Conservation (phyloP, 2,888 invertebrate genomes). For the Agrotis segetum region DNA sequence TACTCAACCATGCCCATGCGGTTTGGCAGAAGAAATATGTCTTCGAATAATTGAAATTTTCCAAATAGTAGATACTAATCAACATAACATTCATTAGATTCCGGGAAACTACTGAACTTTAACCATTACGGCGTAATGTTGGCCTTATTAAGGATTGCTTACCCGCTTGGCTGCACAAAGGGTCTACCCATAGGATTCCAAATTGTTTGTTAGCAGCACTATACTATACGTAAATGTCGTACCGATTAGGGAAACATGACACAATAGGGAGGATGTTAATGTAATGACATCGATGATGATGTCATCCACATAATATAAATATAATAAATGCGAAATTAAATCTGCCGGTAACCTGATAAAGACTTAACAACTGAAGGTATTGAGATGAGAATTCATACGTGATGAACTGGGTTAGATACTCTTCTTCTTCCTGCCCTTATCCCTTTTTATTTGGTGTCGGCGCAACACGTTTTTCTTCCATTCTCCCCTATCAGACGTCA, state of each 20-base stretch:
- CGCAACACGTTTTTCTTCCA: too few relatives aligned
- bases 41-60: too few relatives aligned
- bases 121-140: not conserved
- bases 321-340: too few relatives aligned
- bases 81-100: not conserved
- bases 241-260: not conserved
- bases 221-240: not conserved
- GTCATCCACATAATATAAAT: too few relatives aligned
- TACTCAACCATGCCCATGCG: too few relatives aligned
- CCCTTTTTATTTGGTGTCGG: too few relatives aligned
- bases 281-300: not conserved
- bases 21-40: too few relatives aligned
- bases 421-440: too few relatives aligned
- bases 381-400: not conserved
- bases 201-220: not conserved
- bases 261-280: not conserved
- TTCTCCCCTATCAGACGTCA: too few relatives aligned
- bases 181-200: not conserved
- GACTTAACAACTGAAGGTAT: too few relatives aligned
- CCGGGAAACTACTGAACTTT: not conserved
- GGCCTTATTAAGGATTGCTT: not conserved
- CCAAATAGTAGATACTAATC: too few relatives aligned
- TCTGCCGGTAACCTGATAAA: too few relatives aligned
- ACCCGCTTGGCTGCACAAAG: slow-evolving; percentile 2
- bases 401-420: not conserved